Conservation (phyloP, 1,140 invertebrate species). For the Ceratosolen fusciceps region DNA sequence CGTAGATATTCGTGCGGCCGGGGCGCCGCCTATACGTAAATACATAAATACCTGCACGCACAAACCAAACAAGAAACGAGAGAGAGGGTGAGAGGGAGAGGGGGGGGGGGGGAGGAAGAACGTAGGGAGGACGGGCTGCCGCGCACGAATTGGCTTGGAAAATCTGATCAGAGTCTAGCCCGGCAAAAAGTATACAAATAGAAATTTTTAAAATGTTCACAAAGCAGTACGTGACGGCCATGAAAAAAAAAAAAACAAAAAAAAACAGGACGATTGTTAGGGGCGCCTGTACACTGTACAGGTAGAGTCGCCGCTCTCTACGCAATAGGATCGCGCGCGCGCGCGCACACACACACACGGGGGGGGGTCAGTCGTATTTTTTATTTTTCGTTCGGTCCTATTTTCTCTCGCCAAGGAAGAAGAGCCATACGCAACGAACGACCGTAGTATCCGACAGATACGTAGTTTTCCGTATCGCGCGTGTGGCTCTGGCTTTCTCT, state of each 20-base stretch:
- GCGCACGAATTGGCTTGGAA: constrained; percentile 29
- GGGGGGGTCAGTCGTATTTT: too few relatives aligned
- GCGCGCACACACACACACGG: too few relatives aligned
- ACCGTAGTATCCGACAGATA: constrained; percentile 3
- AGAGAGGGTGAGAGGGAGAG: background rate
- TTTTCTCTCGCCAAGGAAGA: constrained; percentile 27
- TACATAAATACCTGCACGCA: background rate
- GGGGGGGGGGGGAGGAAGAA: too few relatives aligned
- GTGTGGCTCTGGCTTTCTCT: too few relatives aligned
- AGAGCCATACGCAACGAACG: constrained; percentile 27
- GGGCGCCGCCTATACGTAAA: too few relatives aligned
- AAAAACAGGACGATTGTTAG: constrained; percentile 32
- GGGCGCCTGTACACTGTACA: too few relatives aligned
- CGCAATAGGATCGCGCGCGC: too few relatives aligned
- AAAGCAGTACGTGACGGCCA: constrained; percentile 43
- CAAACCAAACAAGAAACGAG: background rate
- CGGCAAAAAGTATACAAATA: constrained; percentile 34
- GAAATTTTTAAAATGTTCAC: constrained; percentile 45
- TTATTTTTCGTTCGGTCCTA: background rate
- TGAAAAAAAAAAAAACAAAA: too few relatives aligned
- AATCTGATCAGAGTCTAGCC: constrained; percentile 31
- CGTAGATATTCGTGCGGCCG: background rate
- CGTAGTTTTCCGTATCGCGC: constrained; percentile 22
- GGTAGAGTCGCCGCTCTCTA: background rate
- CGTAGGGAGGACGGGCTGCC: too few relatives aligned